Conservation (phyloP, 2,888 invertebrate genomes). For the Archips crataeganus region DNA sequence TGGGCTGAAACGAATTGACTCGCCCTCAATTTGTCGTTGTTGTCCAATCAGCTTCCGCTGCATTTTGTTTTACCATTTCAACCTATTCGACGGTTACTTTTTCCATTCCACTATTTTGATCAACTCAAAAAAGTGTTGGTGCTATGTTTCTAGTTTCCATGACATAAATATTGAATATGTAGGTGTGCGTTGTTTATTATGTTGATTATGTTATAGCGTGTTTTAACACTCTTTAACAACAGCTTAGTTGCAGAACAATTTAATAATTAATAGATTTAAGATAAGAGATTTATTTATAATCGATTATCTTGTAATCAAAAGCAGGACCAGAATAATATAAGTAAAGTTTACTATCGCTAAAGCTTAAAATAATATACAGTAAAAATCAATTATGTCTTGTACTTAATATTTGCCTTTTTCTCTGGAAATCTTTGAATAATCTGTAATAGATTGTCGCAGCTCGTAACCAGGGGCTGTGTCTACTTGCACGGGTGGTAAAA, state of each 20-base stretch:
- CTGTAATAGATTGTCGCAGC: slow-evolving; percentile 4
- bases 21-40: slow-evolving; percentile 80
- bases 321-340: no score
- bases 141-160: slow-evolving; percentile 20
- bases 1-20: slow-evolving; percentile 85
- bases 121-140: slow-evolving; percentile 21
- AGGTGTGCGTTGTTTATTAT: slow-evolving; percentile 36
- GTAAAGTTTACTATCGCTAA: neutral
- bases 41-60: slow-evolving; percentile 74
- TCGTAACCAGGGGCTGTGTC: slow-evolving; percentile 9
- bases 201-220: slow-evolving; percentile 36
- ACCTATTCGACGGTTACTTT: slow-evolving; percentile 55
- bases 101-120: slow-evolving; percentile 49
- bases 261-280: slow-evolving; percentile 8
- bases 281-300: neutral
- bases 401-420: neutral
- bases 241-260: slow-evolving; percentile 32
- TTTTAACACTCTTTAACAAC: slow-evolving; percentile 28
- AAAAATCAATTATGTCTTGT: neutral
- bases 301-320: neutral
- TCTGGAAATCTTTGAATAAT: neutral
- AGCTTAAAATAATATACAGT: neutral
- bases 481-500: slow-evolving; percentile 29
- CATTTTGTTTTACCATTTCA: slow-evolving; percentile 74
- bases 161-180: slow-evolving; percentile 19